A percentile compares a stretch with the other conserved stretches of the same genome.
These are phyloP conservation scores for Augochlorella aurata DNA, from an alignment of 2,888 invertebrate genomes.

Conservation along the genomic window DNA sequence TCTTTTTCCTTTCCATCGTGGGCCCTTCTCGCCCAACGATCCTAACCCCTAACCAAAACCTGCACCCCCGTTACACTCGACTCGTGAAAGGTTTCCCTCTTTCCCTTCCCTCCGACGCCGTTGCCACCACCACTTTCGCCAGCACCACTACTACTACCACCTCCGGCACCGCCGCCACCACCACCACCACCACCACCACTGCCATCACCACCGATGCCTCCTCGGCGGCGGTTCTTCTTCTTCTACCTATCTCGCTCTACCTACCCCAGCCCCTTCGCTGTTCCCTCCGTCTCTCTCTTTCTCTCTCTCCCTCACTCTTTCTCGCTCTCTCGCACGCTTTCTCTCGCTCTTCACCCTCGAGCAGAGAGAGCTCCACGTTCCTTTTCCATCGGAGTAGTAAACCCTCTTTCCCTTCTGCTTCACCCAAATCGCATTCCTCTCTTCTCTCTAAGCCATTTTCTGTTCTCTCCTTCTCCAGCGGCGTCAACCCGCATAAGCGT, in stretches of 20 bases:
- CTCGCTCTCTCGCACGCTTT: not conserved
- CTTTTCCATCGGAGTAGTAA: conserved; percentile 41
- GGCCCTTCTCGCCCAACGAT: conserved; percentile 58
- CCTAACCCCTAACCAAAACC: conserved; percentile 70
- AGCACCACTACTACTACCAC: not conserved
- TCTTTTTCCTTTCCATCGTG: conserved; percentile 39
- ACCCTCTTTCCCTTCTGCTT: conserved; percentile 43
- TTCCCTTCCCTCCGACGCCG: conserved; percentile 31
- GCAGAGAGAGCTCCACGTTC: conserved; percentile 14
- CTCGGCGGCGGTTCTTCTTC: conserved; percentile 5
- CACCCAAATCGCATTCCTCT: conserved; percentile 57
- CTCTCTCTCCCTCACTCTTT: not conserved
- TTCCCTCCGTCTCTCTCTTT: not conserved
- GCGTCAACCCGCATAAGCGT: conserved; percentile 11
- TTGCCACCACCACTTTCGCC: conserved; percentile 14
- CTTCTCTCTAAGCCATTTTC: conserved; percentile 56
- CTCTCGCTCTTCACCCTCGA: not conserved
- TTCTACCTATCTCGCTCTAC: not conserved
- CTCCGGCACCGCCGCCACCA: conserved; percentile 9
- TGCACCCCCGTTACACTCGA: conserved; percentile 64
- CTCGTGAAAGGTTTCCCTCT: conserved; percentile 65
- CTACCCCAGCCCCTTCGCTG: not conserved
- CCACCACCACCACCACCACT: conserved; percentile 7
- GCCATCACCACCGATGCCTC: not conserved
- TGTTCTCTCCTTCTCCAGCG: conserved; percentile 33